Evolutionary conservation across 2,888 invertebrate genomes (phyloP), one percentile per base, ranked within the genome.

Genomic region (Coenonympha glycerion): DNA sequence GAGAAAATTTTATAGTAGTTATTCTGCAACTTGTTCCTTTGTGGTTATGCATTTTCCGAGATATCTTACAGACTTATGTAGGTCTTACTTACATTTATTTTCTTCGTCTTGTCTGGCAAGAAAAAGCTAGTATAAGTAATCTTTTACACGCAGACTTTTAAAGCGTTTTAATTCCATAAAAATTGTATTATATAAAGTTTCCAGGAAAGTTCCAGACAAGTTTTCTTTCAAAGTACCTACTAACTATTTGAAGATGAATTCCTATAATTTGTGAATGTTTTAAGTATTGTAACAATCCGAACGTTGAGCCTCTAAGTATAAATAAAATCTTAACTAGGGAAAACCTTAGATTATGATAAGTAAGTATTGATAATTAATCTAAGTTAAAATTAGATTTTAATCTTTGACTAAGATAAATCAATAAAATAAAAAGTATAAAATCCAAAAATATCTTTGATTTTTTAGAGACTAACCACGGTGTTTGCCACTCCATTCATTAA

Each of bases 1-100:
- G 36, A 30, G 51, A 47, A 47, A 42, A 52, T 16, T 52, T 52
- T 52, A 52, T 30, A 45, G 41, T 42, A 45, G 52, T 37, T 47
- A 47, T 52, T 37, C 41, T 47, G 41, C 36, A 52, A 47, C 36
- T 42, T 47, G 41, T 42, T 47, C 36, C 41, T 47, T 45, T 45
- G 45, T 34, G 34, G 18, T 13, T 47, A 30, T 47, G 36, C 36
- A 36, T 52, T 52, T 28, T 24, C 22, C 36, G 42, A 11, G 40
- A 47, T 28, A 47, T 36, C 46, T 30, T 34, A 39, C 37, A n/a
- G n/a, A n/a, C n/a, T n/a, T n/a, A n/a, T n/a, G n/a, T n/a, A n/a
- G n/a, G 22, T 24, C 9, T 3, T 36, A 21, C 15, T 24, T 19
- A 21, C 19, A 21, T 31, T 24, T 45, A 34, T 34, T 45, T 45